Base-by-base conservation (phyloP, 2,888 invertebrate genomes). In the Argyresthia goedartella region DNA sequence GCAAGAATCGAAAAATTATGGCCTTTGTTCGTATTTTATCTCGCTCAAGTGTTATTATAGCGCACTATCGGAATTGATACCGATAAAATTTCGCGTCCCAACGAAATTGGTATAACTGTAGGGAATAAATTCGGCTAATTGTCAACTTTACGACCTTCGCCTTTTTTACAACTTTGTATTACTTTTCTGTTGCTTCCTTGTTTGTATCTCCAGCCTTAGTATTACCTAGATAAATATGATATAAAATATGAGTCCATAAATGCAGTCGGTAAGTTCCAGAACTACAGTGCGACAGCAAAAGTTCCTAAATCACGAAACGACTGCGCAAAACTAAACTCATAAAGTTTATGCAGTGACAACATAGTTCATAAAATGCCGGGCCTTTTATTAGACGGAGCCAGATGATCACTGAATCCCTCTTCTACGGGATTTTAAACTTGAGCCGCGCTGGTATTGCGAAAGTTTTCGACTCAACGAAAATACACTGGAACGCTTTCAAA, bases 401-500 rank as follows among this genome's bases (percentile, higher is more conserved):
- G 77, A 81, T 81, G 81, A 81, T 81, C 77, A 72, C 60, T 52
- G 71, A 64, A 76, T 75, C 66, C 59, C 53, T 49, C 53, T 53
- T 52, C 42, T 50, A 14, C 16, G 46, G 53, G 42, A 71, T 76
- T 80, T 80, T 78, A 75, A 79, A 81, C 75, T 78, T 75, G 72
- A 71, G 73, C 72, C 68, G 66, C 8, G 66, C 64, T 57, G 71
- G 78, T 82, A 84, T 85, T 84, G 80, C 76, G 56, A 84, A 86
- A 86, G 80, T 86, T 86, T 85, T 76, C 70, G 77, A 79, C 77
- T 81, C 81, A 81, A 73, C 71, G 73, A 81, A 79, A 80, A 78
- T 85, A 86, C 86, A 86, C 68, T 66, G 77, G 81, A 86, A 86
- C 77, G 82, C 86, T 85, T 79, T 86, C 81, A 85, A 74, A 81